phyloP scores from a whole-genome alignment of 1,140 invertebrate species.

The Aphaenogaster rudis region DNA sequence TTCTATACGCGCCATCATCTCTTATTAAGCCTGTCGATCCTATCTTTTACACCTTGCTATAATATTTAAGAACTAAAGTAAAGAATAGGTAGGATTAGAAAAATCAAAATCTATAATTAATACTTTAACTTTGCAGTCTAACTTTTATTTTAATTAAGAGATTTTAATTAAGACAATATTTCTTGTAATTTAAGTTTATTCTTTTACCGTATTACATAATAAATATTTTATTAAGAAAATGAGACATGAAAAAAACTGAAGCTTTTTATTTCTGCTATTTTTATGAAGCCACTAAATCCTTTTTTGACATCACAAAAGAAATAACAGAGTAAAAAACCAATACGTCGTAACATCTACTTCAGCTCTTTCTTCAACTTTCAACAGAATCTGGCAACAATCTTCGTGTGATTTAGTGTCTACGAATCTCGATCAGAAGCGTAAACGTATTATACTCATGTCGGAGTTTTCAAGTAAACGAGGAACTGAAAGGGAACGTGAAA shows the following conservation, averaged over 20 bases:
- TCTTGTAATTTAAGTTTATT: not conserved
- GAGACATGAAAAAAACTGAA: not conserved
- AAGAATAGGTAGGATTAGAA: not conserved
- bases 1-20: not conserved
- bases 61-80: not conserved
- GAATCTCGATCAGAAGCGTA: not conserved
- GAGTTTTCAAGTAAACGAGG: not conserved
- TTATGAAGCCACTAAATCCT: not conserved
- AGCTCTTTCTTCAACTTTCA: not conserved
- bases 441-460: not conserved
- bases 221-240: not conserved
- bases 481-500: not conserved
- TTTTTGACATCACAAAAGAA: constrained; percentile 5
- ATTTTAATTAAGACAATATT: constrained; percentile 13
- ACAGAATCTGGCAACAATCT: not conserved
- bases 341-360: not conserved
- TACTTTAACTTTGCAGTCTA: not conserved
- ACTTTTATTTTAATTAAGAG: not conserved
- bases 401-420: not conserved
- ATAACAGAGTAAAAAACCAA: not conserved
- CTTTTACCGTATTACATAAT: not conserved
- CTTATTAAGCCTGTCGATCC: not conserved
- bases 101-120: not conserved
- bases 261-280: not conserved
- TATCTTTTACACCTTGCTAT: not conserved